These are phyloP conservation scores for Diorhabda carinulata DNA, from an alignment of 1,140 invertebrate species.

Conservation along the genomic window DNA sequence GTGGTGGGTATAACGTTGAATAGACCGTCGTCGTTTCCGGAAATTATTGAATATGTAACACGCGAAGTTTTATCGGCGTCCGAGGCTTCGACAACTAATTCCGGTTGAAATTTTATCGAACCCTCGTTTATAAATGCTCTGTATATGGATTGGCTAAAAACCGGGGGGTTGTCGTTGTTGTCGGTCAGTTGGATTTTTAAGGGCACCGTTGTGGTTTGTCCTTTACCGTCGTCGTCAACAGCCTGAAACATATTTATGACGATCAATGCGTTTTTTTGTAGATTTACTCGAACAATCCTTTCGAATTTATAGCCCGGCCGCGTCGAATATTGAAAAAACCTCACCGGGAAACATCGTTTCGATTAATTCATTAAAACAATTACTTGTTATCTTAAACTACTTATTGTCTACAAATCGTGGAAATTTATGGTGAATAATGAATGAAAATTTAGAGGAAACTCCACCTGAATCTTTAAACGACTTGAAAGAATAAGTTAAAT, in stretches of 20 bases:
- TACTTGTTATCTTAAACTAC: no score
- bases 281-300: no score
- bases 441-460: no score
- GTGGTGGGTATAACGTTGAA: constrained; percentile 66
- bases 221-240: constrained; percentile 77
- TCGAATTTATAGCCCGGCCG: no score
- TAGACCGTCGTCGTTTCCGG: constrained; percentile 59
- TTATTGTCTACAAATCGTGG: no score
- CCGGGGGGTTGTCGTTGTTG: constrained; percentile 82
- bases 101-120: constrained; percentile 75
- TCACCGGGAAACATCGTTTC: no score
- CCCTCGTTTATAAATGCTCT: constrained; percentile 80
- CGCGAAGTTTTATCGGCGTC: constrained; percentile 79
- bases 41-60: constrained; percentile 70
- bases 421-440: no score
- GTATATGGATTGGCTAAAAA: constrained; percentile 69
- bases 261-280: no score
- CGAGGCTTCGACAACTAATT: constrained; percentile 64
- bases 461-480: no score
- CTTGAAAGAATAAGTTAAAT: no score
- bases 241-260: constrained; percentile 54
- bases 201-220: constrained; percentile 70
- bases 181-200: constrained; percentile 75
- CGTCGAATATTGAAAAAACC: no score
- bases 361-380: no score